These are phyloP conservation scores for Patella vulgata DNA, from an alignment of 1,140 invertebrate species.

Conservation along the genomic window DNA sequence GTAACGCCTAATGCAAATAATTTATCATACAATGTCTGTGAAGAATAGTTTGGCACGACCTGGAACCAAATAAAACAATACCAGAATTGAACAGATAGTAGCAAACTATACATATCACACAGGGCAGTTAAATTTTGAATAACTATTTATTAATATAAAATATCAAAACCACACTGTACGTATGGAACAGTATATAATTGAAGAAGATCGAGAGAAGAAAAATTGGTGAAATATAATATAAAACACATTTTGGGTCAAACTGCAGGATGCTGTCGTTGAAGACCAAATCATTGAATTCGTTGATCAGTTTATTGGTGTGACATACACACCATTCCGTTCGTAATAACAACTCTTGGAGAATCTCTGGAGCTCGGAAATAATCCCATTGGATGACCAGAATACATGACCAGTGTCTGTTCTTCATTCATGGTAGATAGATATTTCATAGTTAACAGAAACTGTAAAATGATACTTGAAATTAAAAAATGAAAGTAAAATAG, in stretches of 20 bases:
- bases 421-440: constrained; percentile 74
- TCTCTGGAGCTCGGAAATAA: constrained; percentile 71
- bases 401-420: constrained; percentile 75
- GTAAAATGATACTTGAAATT: constrained; percentile 22
- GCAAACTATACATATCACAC: too few relatives aligned
- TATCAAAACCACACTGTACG: too few relatives aligned
- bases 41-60: constrained; percentile 77
- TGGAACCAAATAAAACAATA: constrained; percentile 43
- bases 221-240: too few relatives aligned
- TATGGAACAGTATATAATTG: too few relatives aligned
- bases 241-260: too few relatives aligned
- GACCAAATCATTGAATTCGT: too few relatives aligned
- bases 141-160: too few relatives aligned
- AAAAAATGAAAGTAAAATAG: not conserved
- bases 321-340: constrained; percentile 77
- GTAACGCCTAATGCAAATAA: constrained; percentile 76
- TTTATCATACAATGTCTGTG: constrained; percentile 69
- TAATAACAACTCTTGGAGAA: constrained; percentile 75
- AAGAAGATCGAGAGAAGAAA: too few relatives aligned
- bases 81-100: not conserved
- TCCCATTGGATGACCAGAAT: constrained; percentile 77
- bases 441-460: constrained; percentile 75
- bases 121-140: too few relatives aligned
- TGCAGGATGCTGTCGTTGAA: too few relatives aligned
- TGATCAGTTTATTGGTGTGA: constrained; percentile 1